Base-by-base conservation (phyloP, 2,797 vertebrate species). In the Alosa sapidissima region DNA sequence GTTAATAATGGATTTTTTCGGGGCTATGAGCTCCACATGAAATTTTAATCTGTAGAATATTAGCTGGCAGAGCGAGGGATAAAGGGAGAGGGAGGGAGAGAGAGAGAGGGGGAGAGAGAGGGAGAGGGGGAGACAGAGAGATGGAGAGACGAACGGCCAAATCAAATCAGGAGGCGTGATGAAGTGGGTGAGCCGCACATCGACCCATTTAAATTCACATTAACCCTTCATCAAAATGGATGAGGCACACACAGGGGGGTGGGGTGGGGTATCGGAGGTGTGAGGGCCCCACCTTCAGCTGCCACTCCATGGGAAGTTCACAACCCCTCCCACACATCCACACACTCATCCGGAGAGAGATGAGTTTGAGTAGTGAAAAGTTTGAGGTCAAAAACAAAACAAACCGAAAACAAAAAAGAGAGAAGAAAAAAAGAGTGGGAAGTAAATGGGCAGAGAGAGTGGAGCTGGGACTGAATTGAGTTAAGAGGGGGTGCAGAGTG, bases 1-100 rank as follows among this genome's bases (percentile, higher is more conserved):
- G 93, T 94, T 94, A 95, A 94, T 94, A 94, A 94, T 94, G 92
- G 91, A 94, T 95, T 93, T 94, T 91, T 93, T 65, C 28, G 21
- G 24, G 60, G 92, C 92, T 94, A 93, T 91, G 89, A 93, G 93
- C 92, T 88, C 92, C 91, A 90, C 92, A 95, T 94, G 93, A 95
- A 95, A 93, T 93, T 94, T 95, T 94, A 93, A 95, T 95, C 92
- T 94, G 89, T 90, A 89, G 93, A 93, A 94, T 94, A 95, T 94
- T 94, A 95, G 92, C 93, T 93, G 91, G 93, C 93, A 84, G 84
- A 94, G 92, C 54, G 8, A 28, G 28, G 51, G 49, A 51, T n/a
- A n/a, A n/a, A n/a, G n/a, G n/a, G 49, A 51, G 49, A 9, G 49
- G 10, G 49, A 51, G 48, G 8, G 2, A 51, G 49, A 51, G 49